Evolutionary conservation across 2,888 invertebrate genomes (phyloP).

Genomic region (Sinopyrophorus schimmeli): DNA sequence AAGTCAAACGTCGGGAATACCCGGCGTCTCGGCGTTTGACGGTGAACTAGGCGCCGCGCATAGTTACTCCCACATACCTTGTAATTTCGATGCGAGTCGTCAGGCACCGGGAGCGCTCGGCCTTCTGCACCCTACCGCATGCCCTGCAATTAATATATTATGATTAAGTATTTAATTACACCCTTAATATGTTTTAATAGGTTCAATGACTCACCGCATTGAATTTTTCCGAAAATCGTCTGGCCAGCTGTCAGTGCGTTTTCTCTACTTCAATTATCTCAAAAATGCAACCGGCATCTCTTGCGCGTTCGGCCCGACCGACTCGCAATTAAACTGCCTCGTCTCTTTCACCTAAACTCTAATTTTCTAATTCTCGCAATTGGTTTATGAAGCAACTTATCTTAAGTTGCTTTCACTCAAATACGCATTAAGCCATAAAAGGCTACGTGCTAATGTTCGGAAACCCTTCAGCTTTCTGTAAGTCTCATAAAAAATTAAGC

Average conservation of each 20-base stretch:
- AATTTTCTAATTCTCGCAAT: too few relatives aligned
- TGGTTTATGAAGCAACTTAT: too few relatives aligned
- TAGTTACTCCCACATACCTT: constrained; percentile 37
- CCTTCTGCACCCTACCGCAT: constrained; percentile 52
- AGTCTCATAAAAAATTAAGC: too few relatives aligned
- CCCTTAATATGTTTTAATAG: constrained; percentile 47
- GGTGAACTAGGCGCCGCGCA: constrained; percentile 39
- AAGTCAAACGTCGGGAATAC: too few relatives aligned
- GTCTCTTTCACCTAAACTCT: too few relatives aligned
- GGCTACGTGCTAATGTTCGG: too few relatives aligned
- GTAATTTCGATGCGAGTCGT: constrained; percentile 38
- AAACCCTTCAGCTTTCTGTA: too few relatives aligned
- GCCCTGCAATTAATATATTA: constrained; percentile 55
- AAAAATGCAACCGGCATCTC: too few relatives aligned
- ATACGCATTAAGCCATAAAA: too few relatives aligned
- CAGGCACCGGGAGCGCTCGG: constrained; percentile 44
- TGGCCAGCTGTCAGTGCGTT: constrained; percentile 22
- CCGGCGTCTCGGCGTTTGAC: constrained; percentile 40
- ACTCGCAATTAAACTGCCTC: too few relatives aligned
- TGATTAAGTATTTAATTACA: constrained; percentile 55
- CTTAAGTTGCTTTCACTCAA: too few relatives aligned
- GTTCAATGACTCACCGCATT: constrained; percentile 46
- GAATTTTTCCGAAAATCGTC: constrained; percentile 30
- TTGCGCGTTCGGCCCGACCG: too few relatives aligned
- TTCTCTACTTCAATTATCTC: background rate